phyloP scores from a whole-genome alignment of 2,797 vertebrate species.

The Anguilla pacifica region DNA sequence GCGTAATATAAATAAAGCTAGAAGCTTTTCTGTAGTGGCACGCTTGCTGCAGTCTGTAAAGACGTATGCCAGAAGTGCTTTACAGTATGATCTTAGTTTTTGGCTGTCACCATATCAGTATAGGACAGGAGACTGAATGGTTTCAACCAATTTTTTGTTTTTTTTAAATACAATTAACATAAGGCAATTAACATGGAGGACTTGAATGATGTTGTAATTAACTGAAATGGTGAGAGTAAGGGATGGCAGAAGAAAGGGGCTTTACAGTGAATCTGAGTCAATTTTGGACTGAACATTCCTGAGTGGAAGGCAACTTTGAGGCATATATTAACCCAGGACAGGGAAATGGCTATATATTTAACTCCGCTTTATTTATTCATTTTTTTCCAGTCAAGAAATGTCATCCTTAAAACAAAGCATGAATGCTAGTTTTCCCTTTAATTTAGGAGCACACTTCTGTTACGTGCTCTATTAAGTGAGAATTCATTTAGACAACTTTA shows the following conservation, averaged over 20 bases:
- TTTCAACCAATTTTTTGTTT: background rate
- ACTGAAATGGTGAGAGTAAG: background rate
- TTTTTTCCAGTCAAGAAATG: background rate
- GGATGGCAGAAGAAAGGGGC: background rate
- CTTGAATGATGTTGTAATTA: background rate
- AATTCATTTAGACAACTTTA: background rate
- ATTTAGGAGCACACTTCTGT: background rate
- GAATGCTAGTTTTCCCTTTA: no score
- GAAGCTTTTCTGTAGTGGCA: slow-evolving; percentile 44
- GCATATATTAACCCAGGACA: background rate
- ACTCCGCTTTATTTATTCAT: background rate
- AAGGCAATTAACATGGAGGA: background rate
- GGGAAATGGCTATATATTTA: background rate
- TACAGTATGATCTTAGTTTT: no score
- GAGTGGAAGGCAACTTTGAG: background rate
- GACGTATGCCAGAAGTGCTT: background rate
- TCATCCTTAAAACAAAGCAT: background rate
- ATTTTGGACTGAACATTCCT: background rate
- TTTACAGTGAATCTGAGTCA: background rate
- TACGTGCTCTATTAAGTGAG: background rate
- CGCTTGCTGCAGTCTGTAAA: slow-evolving; percentile 43
- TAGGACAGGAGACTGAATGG: background rate
- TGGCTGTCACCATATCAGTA: background rate
- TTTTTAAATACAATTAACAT: background rate
- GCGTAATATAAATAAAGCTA: slow-evolving; percentile 58